phyloP scores from a whole-genome alignment of 2,888 invertebrate species.

The Cheilosia soror region DNA sequence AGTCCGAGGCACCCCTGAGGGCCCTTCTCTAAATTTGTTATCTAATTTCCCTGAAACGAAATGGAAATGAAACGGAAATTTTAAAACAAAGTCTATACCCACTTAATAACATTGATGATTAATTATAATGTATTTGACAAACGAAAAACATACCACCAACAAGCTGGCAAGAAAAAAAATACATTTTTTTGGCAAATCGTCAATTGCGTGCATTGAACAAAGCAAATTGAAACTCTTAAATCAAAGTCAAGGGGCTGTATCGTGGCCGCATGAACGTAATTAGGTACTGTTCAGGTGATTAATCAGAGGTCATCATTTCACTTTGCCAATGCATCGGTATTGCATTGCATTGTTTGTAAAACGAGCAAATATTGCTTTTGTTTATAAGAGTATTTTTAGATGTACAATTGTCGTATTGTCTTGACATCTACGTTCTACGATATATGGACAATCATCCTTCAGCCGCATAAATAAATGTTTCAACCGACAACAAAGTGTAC shows the following conservation, averaged over 20 bases:
- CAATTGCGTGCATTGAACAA: conserved; percentile 58
- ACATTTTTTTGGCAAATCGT: conserved; percentile 43
- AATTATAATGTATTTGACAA: conserved; percentile 20
- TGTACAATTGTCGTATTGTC: background rate
- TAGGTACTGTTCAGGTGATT: conserved; percentile 57
- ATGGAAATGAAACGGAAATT: conserved; percentile 32
- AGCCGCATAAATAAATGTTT: background rate
- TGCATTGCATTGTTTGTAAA: conserved; percentile 12
- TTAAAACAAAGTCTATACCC: background rate
- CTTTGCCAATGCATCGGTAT: conserved; percentile 17
- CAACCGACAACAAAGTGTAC: background rate
- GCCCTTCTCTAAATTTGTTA: conserved; percentile 71
- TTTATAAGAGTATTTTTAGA: conserved; percentile 9
- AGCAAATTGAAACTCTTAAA: conserved; percentile 30
- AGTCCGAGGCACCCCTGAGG: conserved; percentile 77
- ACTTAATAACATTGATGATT: conserved; percentile 14
- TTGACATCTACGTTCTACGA: conserved; percentile 26
- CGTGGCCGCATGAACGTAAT: conserved; percentile 18
- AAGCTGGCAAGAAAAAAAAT: background rate
- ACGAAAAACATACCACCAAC: conserved; percentile 8
- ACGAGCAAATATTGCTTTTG: conserved; percentile 17
- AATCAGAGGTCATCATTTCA: conserved; percentile 57
- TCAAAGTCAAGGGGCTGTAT: conserved; percentile 56
- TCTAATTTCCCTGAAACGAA: conserved; percentile 73
- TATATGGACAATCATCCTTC: conserved; percentile 18